These are phyloP conservation scores for Incurvaria masculella DNA, from an alignment of 2,888 invertebrate genomes.

Conservation along the genomic window DNA sequence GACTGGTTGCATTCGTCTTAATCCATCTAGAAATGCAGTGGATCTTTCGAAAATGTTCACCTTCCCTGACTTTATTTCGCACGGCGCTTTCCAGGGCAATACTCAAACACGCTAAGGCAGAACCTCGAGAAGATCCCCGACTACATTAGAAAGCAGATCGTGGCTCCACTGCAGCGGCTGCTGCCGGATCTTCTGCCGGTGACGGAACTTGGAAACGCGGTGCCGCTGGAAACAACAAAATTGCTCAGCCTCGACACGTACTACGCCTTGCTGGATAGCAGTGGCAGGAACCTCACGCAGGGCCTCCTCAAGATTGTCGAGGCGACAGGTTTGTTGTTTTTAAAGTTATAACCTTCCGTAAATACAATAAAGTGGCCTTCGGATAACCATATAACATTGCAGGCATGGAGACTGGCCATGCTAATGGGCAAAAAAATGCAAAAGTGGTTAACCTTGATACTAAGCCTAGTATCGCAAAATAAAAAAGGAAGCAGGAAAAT, in stretches of 20 bases:
- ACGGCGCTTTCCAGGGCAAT: slow-evolving; percentile 32
- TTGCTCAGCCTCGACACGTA: slow-evolving; percentile 31
- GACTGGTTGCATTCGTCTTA: too few relatives aligned
- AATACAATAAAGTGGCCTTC: too few relatives aligned
- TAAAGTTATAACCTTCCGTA: too few relatives aligned
- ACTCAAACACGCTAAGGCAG: slow-evolving; percentile 31
- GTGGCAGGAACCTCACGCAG: slow-evolving; percentile 30
- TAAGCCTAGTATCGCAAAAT: too few relatives aligned
- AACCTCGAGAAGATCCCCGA: slow-evolving; percentile 32
- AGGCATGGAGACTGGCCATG: too few relatives aligned
- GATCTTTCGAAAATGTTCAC: too few relatives aligned
- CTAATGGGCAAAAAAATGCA: too few relatives aligned
- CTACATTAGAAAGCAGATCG: slow-evolving; percentile 41
- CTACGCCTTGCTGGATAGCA: slow-evolving; percentile 30
- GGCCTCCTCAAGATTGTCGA: slow-evolving; percentile 57
- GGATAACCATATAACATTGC: too few relatives aligned
- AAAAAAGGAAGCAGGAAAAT: too few relatives aligned
- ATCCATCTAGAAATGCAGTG: too few relatives aligned
- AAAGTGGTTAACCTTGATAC: too few relatives aligned
- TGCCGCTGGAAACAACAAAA: slow-evolving; percentile 25
- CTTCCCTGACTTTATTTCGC: not conserved
- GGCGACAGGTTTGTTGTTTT: slow-evolving; percentile 55
- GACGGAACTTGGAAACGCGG: slow-evolving; percentile 24
- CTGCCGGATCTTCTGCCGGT: not conserved
- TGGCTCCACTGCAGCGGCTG: slow-evolving; percentile 28